Evolutionary conservation across 1,140 invertebrate genomes (phyloP).

Genomic region (Eumaeus atala): DNA sequence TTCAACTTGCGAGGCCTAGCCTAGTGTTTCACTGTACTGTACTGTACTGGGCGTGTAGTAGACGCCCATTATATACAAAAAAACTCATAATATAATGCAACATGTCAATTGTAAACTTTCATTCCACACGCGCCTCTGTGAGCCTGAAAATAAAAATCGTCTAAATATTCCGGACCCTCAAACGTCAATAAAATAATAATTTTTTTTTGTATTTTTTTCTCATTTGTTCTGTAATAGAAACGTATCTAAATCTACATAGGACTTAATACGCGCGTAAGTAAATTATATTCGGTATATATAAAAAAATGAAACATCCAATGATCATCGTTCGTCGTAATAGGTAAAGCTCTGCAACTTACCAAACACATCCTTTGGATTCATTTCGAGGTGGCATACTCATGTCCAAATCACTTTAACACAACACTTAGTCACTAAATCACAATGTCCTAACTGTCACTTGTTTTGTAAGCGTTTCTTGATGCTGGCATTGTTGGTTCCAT

Average conservation of each 20-base stretch:
- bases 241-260: constrained; percentile 23
- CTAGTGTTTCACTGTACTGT: neutral
- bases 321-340: neutral
- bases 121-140: neutral
- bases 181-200: constrained; percentile 13
- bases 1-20: neutral
- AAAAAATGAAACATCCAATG: constrained; percentile 3
- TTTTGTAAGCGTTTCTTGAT: constrained; percentile 34
- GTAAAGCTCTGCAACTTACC: constrained; percentile 12
- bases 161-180: neutral
- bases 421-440: constrained; percentile 20
- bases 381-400: constrained; percentile 8
- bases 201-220: constrained; percentile 19
- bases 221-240: constrained; percentile 19
- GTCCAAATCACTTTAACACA: constrained; percentile 23
- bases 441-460: constrained; percentile 10
- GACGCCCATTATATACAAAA: neutral
- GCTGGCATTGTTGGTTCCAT: constrained; percentile 41
- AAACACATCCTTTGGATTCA: constrained; percentile 2
- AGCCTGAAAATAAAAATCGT: neutral
- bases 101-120: neutral
- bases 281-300: constrained; percentile 19
- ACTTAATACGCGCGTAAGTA: constrained; percentile 18
- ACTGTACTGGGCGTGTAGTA: neutral
- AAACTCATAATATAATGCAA: neutral